phyloP scores from a whole-genome alignment of 2,113 vertebrate species.

The Ahaetulla prasina region DNA sequence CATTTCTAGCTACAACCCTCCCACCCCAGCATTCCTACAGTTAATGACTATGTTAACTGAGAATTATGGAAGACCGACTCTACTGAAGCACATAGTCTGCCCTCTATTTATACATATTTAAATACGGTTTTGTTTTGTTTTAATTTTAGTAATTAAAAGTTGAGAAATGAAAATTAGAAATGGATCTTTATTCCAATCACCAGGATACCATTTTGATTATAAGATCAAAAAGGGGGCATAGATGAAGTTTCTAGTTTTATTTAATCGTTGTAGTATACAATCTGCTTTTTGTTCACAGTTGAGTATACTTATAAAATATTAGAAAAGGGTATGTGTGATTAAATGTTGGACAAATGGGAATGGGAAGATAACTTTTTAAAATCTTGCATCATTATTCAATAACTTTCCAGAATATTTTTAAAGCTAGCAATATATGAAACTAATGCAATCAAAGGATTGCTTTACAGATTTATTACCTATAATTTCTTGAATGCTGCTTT shows the following conservation, averaged over 20 bases:
- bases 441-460: slow-evolving; percentile 73
- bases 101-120: neutral
- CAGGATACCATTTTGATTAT: neutral
- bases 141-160: neutral
- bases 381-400: slow-evolving; percentile 45
- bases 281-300: neutral
- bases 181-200: neutral
- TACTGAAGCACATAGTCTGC: neutral
- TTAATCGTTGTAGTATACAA: neutral
- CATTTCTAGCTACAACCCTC: neutral
- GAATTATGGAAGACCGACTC: neutral
- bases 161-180: neutral
- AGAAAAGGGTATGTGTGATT: neutral
- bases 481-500: slow-evolving; percentile 74
- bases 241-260: neutral
- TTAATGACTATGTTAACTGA: neutral
- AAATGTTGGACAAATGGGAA: neutral
- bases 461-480: slow-evolving; percentile 69
- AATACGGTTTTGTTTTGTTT: neutral
- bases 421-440: slow-evolving; percentile 67
- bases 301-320: neutral
- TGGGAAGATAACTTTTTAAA: neutral
- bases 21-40: neutral
- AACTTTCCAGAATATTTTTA: slow-evolving; percentile 50
- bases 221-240: neutral